phyloP scores from a whole-genome alignment of 2,888 invertebrate species.

The Pecten maximus region DNA sequence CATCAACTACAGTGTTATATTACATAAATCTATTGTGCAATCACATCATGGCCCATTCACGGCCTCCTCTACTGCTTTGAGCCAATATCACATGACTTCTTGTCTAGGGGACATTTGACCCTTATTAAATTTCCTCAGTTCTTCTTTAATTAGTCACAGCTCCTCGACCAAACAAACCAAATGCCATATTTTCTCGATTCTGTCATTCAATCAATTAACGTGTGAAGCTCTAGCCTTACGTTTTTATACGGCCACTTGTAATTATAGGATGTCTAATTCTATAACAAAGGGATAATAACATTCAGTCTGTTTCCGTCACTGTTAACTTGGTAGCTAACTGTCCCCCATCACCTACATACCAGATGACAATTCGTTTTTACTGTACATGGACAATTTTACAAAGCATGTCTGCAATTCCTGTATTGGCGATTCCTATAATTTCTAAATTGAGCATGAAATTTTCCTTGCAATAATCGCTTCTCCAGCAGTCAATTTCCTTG shows the following conservation, averaged over 20 bases:
- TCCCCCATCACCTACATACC: background rate
- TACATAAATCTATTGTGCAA: background rate
- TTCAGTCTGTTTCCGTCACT: background rate
- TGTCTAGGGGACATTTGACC: background rate
- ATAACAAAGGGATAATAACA: constrained; percentile 1
- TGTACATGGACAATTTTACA: background rate
- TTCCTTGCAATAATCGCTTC: constrained; percentile 47
- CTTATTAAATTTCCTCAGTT: background rate
- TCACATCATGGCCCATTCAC: background rate
- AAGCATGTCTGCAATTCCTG: background rate
- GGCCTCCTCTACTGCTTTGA: background rate
- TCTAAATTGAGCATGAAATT: constrained; percentile 56
- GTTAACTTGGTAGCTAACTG: background rate
- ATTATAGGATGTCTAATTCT: constrained; percentile 25
- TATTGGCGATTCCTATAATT: constrained; percentile 44
- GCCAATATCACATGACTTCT: background rate
- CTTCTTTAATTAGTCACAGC: constrained; percentile 1
- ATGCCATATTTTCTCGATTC: background rate
- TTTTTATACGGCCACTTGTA: background rate
- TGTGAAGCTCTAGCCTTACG: background rate
- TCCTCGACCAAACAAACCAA: constrained; percentile 5
- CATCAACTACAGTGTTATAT: background rate
- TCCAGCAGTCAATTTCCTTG: constrained; percentile 57
- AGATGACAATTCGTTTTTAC: background rate
- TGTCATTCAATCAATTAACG: background rate